Percentiles rank a stretch among this genome's conserved stretches.
Conservation (phyloP, 1,140 invertebrate genomes). For the Hylaeus anthracinus region DNA sequence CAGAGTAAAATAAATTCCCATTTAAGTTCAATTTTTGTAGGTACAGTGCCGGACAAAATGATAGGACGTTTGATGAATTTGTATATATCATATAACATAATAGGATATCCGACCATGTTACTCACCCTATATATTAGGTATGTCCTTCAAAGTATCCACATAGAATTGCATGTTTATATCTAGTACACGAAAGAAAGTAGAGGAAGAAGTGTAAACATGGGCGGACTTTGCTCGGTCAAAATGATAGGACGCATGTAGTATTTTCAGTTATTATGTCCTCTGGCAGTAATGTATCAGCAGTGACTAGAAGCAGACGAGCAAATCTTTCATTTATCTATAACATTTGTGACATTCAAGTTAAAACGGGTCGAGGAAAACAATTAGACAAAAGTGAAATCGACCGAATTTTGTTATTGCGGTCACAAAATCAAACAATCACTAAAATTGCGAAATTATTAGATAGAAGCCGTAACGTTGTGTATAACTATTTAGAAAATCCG, state of each 20-base stretch:
- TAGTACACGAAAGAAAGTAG: neutral
- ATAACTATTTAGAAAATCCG: neutral
- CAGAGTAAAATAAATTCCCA: too few relatives aligned
- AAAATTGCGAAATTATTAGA: constrained; percentile 1
- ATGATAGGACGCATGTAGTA: neutral
- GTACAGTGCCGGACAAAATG: too few relatives aligned
- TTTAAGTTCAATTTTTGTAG: too few relatives aligned
- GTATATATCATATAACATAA: too few relatives aligned
- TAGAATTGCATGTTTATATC: too few relatives aligned
- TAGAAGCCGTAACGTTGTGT: neutral
- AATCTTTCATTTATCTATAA: neutral
- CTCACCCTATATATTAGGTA: too few relatives aligned
- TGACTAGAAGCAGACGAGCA: neutral
- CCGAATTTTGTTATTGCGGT: neutral
- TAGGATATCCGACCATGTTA: too few relatives aligned
- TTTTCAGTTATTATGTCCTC: neutral
- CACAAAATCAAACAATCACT: neutral
- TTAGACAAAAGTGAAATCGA: neutral
- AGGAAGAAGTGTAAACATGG: neutral
- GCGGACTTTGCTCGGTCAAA: neutral
- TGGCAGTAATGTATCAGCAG: neutral
- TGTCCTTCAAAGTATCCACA: too few relatives aligned
- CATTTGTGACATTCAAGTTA: neutral
- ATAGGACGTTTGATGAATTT: too few relatives aligned
- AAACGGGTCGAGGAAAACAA: constrained; percentile 7